These are phyloP conservation scores for Cygnus olor DNA, from an alignment of 2,797 vertebrate genomes.

Conservation along the genomic window DNA sequence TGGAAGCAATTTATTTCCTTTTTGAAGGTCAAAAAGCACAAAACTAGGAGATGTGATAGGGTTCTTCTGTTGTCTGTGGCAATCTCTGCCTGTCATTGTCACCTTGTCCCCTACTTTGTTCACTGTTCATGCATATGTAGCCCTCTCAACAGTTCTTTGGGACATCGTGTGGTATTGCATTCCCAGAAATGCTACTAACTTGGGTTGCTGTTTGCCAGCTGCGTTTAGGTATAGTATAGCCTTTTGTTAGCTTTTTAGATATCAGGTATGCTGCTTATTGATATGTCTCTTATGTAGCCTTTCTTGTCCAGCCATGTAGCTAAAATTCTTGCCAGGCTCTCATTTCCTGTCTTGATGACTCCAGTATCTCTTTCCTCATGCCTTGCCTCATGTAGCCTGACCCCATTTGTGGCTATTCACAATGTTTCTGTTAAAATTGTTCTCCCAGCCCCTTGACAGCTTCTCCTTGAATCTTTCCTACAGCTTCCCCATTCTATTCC, in stretches of 20 bases:
- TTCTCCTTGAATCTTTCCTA: neutral
- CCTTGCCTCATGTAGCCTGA: neutral
- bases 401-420: neutral
- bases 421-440: neutral
- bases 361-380: neutral
- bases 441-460: neutral
- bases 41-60: neutral
- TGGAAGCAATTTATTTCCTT: neutral
- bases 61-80: neutral
- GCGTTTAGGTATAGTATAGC: neutral
- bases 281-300: rapidly evolving
- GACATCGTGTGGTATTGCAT: rapidly evolving
- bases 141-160: neutral
- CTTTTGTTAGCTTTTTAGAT: neutral
- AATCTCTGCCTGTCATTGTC: neutral
- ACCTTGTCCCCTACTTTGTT: neutral
- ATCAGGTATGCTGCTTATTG: neutral
- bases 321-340: neutral
- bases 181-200: neutral
- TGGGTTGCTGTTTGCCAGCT: neutral
- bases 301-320: neutral
- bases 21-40: neutral
- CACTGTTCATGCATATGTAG: neutral
- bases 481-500: neutral
- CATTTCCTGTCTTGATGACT: neutral